Conservation (phyloP, 2,113 vertebrate species). For the Meles meles region DNA sequence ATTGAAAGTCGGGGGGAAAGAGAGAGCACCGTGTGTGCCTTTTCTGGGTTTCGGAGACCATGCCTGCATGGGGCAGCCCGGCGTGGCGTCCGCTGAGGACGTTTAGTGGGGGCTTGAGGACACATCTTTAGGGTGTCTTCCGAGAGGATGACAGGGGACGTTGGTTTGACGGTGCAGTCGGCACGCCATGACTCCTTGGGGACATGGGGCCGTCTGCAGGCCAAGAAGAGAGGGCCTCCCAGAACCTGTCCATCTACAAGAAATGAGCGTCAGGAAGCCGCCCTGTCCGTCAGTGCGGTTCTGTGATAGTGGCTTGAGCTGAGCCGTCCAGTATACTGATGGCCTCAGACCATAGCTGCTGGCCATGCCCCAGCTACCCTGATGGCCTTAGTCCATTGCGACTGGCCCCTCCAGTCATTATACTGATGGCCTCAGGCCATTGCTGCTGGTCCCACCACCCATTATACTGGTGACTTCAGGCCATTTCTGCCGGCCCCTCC, state of each 20-base stretch:
- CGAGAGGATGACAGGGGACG: accelerated
- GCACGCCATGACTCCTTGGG: accelerated
- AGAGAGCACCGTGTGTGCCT: background rate
- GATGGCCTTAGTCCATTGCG: too few species aligned
- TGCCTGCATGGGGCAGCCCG: too few species aligned
- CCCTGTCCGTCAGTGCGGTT: accelerated
- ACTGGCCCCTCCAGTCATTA: too few species aligned
- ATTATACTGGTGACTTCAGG: too few species aligned
- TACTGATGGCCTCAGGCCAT: too few species aligned
- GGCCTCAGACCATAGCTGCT: background rate
- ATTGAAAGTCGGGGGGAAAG: background rate
- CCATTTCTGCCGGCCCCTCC: too few species aligned
- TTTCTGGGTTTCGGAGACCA: background rate
- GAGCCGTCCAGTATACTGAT: background rate
- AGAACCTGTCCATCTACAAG: background rate
- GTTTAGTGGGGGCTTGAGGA: too few species aligned
- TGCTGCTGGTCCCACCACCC: too few species aligned
- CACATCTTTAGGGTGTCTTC: background rate
- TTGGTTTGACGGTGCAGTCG: background rate
- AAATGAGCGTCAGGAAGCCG: background rate
- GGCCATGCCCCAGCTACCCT: accelerated
- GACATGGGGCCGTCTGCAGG: background rate
- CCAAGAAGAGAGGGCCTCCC: too few species aligned
- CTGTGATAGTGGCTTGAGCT: accelerated
- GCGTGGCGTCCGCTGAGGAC: background rate